These are phyloP conservation scores for Prolemur simus DNA, from an alignment of 2,113 vertebrate genomes.

Conservation along the genomic window DNA sequence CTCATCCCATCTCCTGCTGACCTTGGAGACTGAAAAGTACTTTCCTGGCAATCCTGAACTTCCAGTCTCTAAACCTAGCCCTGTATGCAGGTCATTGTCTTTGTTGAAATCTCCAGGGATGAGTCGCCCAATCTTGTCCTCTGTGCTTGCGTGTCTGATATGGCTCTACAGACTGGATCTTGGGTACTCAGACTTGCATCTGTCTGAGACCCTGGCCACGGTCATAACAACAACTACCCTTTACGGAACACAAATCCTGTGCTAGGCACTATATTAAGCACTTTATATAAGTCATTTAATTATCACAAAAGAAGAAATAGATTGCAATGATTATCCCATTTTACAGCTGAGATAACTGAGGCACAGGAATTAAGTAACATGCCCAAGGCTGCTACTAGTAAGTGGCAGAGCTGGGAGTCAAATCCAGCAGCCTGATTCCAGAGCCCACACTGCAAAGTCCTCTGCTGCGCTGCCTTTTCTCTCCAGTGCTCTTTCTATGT, in stretches of 20 bases:
- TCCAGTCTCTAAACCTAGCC: background rate
- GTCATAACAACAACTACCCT: background rate
- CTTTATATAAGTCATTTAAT: background rate
- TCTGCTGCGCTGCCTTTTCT: background rate
- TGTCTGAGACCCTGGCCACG: background rate
- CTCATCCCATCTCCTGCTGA: background rate
- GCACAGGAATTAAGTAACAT: background rate
- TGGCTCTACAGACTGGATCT: background rate
- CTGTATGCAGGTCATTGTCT: background rate
- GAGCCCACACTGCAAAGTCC: background rate
- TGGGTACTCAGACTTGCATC: background rate
- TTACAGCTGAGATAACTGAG: constrained; percentile 19
- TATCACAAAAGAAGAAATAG: background rate
- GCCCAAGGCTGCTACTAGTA: background rate
- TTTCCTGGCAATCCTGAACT: background rate
- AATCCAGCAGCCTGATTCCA: background rate
- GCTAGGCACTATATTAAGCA: background rate
- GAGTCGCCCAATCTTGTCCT: background rate
- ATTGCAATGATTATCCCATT: background rate
- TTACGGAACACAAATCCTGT: background rate
- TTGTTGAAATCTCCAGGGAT: background rate
- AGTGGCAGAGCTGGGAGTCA: background rate
- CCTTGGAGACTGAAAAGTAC: background rate
- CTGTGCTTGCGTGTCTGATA: background rate
- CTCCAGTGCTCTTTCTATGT: background rate